Conservation (phyloP, 2,888 invertebrate species). For the Hololepta plana region DNA sequence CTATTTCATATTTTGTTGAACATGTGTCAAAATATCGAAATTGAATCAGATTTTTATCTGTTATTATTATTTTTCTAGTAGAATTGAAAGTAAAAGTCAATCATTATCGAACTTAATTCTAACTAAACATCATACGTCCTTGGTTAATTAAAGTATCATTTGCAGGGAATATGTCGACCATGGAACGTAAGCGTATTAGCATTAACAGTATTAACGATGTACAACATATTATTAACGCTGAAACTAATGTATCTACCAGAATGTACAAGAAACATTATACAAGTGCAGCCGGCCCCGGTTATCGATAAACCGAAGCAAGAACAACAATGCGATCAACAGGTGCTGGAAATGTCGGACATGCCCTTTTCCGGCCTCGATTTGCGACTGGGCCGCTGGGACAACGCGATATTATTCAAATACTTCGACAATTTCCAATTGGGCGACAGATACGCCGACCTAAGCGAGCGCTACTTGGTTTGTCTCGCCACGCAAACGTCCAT, state of each 20-base stretch:
- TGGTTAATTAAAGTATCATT: slow-evolving; percentile 5
- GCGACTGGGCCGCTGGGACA: slow-evolving; percentile 57
- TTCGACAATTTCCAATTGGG: slow-evolving; percentile 59
- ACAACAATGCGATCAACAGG: slow-evolving; percentile 9
- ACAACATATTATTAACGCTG: slow-evolving; percentile 40
- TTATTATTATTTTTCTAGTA: too few species aligned
- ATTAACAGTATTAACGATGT: slow-evolving; percentile 44
- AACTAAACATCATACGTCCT: too few species aligned
- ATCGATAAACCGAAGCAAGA: slow-evolving; percentile 9
- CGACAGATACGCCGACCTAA: slow-evolving; percentile 40
- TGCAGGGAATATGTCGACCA: slow-evolving; percentile 35
- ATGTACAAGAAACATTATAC: slow-evolving; percentile 17
- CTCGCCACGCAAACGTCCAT: slow-evolving; percentile 75
- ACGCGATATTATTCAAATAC: slow-evolving; percentile 45
- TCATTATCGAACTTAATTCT: too few species aligned
- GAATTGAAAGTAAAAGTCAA: too few species aligned
- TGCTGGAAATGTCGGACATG: slow-evolving; percentile 15
- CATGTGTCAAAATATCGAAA: too few species aligned
- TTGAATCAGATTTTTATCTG: too few species aligned
- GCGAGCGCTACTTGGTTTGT: slow-evolving; percentile 42
- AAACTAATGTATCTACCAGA: slow-evolving; percentile 34
- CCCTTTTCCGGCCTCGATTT: slow-evolving; percentile 40
- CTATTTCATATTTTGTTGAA: too few species aligned
- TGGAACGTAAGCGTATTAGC: slow-evolving; percentile 50
- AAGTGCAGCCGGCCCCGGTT: slow-evolving; percentile 9